Base-by-base conservation (phyloP, 2,888 invertebrate species). In the Chrysotoxum bicinctum region DNA sequence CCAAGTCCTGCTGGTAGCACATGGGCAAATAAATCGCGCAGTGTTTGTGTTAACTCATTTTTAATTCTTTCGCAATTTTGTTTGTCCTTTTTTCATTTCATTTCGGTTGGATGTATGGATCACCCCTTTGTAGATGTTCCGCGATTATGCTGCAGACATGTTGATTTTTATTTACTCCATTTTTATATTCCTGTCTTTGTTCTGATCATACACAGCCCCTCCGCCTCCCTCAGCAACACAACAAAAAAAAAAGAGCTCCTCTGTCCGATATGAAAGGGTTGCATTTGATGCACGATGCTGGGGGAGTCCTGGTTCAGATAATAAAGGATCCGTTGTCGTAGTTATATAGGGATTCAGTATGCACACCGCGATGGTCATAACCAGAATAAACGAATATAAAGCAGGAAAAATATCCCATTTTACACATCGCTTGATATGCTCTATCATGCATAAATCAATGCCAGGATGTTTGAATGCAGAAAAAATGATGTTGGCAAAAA, bases 381-480 rank as follows among this genome's bases (percentile, higher is more conserved):
- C 73, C 77, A 76, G 85, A 81, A 73, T 81, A 81, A 80, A 85
- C 85, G 85, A 85, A 85, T 85, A 85, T 85, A 87, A 88, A 87
- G 88, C 83, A 66, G 87, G 87, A 88, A 88, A 81, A 87, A 88
- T 89, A 88, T 88, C 87, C 88, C 89, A 90, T 90, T 91, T 91
- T 90, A 89, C 91, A 90, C 89, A 88, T 90, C 88, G 89, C 84
- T 90, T 90, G 89, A 89, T 90, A 87, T 86, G 89, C 88, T 88
- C 89, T 88, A 88, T 90, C 91, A 91, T 90, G 91, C 91, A 90
- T 89, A 89, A 88, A 90, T 88, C 90, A 88, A 89, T 88, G 89
- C 88, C 88, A 88, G 89, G 76, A 76, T 81, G 73, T 81, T 76
- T 85, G 76, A 85, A 77, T 85, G 70, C 58, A 43, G 62, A 54